Conservation (phyloP, 2,113 vertebrate species). For the Sinocyclocheilus anshuiensis region DNA sequence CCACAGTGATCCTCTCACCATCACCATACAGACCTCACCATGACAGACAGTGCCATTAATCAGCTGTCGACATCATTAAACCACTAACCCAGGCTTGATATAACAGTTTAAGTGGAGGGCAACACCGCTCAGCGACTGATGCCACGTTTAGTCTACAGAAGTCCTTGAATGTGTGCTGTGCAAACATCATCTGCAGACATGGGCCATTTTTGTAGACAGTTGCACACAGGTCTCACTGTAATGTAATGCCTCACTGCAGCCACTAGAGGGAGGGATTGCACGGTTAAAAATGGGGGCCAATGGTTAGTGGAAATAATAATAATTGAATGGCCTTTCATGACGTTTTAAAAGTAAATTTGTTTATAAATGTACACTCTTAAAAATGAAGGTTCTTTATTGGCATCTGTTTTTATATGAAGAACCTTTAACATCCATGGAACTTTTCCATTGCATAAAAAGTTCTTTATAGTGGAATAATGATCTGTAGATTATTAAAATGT, state of each 20-base stretch:
- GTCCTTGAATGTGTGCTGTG: background rate
- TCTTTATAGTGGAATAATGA: too few species aligned
- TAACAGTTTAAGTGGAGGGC: background rate
- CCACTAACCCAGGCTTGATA: background rate
- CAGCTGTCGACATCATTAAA: conserved; percentile 18
- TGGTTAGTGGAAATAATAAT: background rate
- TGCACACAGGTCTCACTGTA: background rate
- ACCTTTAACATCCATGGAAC: too few species aligned
- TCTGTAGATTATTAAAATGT: too few species aligned
- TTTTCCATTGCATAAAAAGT: too few species aligned
- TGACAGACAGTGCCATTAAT: conserved; percentile 6
- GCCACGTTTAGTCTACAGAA: background rate
- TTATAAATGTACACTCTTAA: background rate
- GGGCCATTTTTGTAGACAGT: background rate
- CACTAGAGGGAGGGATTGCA: background rate
- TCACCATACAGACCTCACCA: conserved; percentile 20
- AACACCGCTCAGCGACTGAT: background rate
- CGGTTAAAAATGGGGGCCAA: background rate
- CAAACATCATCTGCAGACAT: background rate
- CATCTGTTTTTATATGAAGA: too few species aligned
- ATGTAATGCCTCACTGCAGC: background rate
- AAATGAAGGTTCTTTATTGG: too few species aligned
- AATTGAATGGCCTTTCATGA: background rate
- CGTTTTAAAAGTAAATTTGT: background rate
- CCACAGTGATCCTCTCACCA: conserved; percentile 13